Conservation (phyloP, 2,888 invertebrate species). For the Tuta absoluta region DNA sequence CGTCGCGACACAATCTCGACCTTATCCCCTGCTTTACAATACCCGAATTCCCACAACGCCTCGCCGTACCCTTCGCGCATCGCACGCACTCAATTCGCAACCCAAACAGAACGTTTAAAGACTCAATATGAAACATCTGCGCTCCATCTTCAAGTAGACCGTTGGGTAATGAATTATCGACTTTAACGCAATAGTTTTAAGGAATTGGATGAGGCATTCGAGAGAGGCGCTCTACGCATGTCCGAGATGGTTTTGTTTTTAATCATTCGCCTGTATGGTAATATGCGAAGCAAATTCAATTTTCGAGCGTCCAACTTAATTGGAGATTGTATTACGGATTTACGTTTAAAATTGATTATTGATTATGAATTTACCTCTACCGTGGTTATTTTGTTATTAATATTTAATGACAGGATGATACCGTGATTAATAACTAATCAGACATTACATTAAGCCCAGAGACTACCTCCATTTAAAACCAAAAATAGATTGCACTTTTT, state of each 20-base stretch:
- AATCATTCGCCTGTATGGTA: constrained; percentile 44
- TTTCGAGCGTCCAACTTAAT: constrained; percentile 21
- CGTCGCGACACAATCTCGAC: constrained; percentile 60
- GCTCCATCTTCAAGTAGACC: constrained; percentile 45
- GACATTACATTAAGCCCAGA: too few species aligned
- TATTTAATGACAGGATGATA: too few species aligned
- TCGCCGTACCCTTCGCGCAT: constrained; percentile 34
- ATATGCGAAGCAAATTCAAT: constrained; percentile 30
- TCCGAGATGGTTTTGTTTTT: constrained; percentile 64
- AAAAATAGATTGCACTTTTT: too few species aligned
- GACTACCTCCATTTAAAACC: too few species aligned
- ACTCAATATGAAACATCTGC: constrained; percentile 57
- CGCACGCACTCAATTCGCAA: constrained; percentile 62
- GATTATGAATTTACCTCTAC: too few species aligned
- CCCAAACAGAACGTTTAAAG: constrained; percentile 63
- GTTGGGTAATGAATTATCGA: constrained; percentile 65
- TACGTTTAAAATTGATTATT: not conserved
- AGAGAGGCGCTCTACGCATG: constrained; percentile 68
- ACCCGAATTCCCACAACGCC: constrained; percentile 43
- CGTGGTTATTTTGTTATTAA: too few species aligned
- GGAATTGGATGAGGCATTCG: constrained; percentile 45
- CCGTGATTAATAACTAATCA: too few species aligned
- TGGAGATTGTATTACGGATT: constrained; percentile 4
- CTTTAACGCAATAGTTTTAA: constrained; percentile 65
- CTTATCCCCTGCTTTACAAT: constrained; percentile 54